phyloP scores from a whole-genome alignment of 1,140 invertebrate species.

The Cephus cinctus region DNA sequence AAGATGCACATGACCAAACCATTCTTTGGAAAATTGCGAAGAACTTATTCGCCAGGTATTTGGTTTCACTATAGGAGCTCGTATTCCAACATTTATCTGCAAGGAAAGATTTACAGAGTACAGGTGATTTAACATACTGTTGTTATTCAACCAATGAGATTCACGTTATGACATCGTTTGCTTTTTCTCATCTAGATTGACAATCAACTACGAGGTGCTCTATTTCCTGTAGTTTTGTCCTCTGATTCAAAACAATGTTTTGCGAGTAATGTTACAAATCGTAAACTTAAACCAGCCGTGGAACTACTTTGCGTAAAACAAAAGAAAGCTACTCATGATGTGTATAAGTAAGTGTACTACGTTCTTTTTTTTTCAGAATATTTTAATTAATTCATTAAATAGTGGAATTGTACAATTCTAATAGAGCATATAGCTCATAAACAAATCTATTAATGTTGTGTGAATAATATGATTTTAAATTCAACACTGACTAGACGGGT shows the following conservation, averaged over 20 bases:
- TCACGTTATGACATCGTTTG: conserved; percentile 3
- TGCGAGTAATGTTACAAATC: conserved; percentile 46
- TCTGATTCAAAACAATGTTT: conserved; percentile 54
- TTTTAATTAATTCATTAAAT: too few species aligned
- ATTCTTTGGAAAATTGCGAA: conserved; percentile 75
- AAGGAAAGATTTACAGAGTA: conserved; percentile 68
- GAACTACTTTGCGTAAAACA: conserved; percentile 68
- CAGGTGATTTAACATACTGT: conserved; percentile 53
- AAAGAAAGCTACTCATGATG: conserved; percentile 59
- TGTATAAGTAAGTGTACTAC: conserved; percentile 58
- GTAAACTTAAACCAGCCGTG: conserved; percentile 65
- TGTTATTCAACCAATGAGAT: background rate
- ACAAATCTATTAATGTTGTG: too few species aligned
- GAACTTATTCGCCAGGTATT: conserved; percentile 73
- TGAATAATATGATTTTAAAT: too few species aligned
- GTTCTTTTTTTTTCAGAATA: background rate
- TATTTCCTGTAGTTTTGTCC: conserved; percentile 75
- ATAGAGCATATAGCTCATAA: too few species aligned
- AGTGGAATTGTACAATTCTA: too few species aligned
- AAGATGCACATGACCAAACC: conserved; percentile 89
- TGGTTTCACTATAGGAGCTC: conserved; percentile 75
- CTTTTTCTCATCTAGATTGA: conserved; percentile 64
- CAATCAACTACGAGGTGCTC: conserved; percentile 76
- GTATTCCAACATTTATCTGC: conserved; percentile 65
- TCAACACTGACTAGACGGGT: too few species aligned